phyloP scores from a whole-genome alignment of 2,113 vertebrate species.

The Halcyon malimbica region DNA sequence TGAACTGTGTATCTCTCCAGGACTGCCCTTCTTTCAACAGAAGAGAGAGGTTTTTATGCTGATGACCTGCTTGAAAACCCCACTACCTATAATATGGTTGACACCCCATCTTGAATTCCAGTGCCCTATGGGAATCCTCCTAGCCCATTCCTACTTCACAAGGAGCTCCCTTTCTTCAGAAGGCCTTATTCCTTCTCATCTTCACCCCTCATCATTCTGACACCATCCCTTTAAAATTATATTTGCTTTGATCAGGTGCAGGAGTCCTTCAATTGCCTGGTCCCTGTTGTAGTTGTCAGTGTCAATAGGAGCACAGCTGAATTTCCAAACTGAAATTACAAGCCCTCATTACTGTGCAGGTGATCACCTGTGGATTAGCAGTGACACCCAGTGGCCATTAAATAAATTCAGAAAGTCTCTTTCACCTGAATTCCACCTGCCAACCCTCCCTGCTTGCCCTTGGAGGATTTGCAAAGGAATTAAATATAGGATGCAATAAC shows the following conservation, averaged over 20 bases:
- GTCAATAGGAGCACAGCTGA: fast-evolving
- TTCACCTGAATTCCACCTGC: not conserved
- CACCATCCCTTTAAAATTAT: not conserved
- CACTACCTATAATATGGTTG: not conserved
- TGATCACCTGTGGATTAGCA: not conserved
- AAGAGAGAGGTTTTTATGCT: not conserved
- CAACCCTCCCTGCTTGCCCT: fast-evolving
- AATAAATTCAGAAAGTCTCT: not conserved
- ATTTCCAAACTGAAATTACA: not conserved
- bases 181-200: not conserved
- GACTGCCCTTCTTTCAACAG: not conserved
- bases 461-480: not conserved
- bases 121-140: not conserved
- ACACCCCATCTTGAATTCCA: not conserved
- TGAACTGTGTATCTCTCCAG: not conserved
- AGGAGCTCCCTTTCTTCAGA: not conserved
- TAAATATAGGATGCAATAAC: not conserved
- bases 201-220: not conserved
- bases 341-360: fast-evolving
- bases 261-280: not conserved
- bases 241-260: not conserved
- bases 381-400: constrained; percentile 20
- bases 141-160: not conserved
- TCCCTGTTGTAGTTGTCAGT: not conserved
- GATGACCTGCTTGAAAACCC: not conserved